Evolutionary conservation across 2,113 vertebrate species (phyloP).

Genomic region (Xiphorhynchus elegans): DNA sequence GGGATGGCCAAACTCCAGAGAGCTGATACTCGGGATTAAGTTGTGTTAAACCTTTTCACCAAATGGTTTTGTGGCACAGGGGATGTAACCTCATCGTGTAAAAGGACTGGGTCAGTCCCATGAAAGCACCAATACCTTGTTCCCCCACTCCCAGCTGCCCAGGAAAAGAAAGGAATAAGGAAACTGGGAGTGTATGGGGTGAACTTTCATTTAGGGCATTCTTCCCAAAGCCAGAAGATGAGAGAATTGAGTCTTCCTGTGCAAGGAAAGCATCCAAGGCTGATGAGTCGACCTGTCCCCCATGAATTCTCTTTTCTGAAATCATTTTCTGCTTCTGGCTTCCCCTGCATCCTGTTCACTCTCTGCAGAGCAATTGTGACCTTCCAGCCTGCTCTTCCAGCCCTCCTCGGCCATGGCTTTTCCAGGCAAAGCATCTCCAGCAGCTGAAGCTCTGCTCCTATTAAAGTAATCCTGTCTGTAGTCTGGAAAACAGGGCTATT

Average conservation of each 20-base stretch:
- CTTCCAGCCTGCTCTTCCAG: background rate
- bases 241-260: background rate
- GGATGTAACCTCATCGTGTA: background rate
- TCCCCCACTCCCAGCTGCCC: background rate
- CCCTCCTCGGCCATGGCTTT: background rate
- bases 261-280: background rate
- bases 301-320: slow-evolving; percentile 15
- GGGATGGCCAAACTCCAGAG: slow-evolving; percentile 4
- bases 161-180: background rate
- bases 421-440: slow-evolving; percentile 2
- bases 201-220: background rate
- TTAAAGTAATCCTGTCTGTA: background rate
- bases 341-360: slow-evolving; percentile 35
- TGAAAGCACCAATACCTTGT: background rate
- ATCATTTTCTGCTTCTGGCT: slow-evolving; percentile 3
- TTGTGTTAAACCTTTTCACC: background rate
- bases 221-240: background rate
- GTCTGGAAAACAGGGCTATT: background rate
- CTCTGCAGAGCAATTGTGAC: slow-evolving; percentile 2
- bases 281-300: background rate
- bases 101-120: background rate
- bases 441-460: background rate
- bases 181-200: background rate
- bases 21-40: background rate
- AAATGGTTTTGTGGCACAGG: background rate